Evolutionary conservation across 2,888 invertebrate species (phyloP), one percentile per base, ranked within the genome.

Genomic region (Leptopilina syphax): DNA sequence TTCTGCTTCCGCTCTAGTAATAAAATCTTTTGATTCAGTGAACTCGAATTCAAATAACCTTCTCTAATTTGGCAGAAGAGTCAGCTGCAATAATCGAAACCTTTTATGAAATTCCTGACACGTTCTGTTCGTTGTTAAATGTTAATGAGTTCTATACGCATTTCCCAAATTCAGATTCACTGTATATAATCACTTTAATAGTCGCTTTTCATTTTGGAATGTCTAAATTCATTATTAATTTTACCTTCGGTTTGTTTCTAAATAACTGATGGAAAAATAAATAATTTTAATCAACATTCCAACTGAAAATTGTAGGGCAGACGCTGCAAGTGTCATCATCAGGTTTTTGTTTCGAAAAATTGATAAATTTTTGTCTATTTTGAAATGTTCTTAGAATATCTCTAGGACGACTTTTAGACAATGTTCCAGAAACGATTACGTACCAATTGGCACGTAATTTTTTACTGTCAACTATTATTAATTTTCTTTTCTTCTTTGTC

Each of bases 11-110:
- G 86, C 85, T 82, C 86, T 84, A 88, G 84, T 90, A 89, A 90
- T 89, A 88, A 88, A 88, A 89, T 90, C 87, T 86, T 86, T 88
- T 86, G 89, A 88, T 86, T 89, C 87, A 83, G 83, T 83, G 86
- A 84, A 84, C 82, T 83, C 84, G 82, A 89, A 89, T 89, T 89
- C 86, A 88, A 87, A 87, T 85, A 82, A 80, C 80, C 79, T 81
- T 79, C 65, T 79, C 18, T 81, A 80, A 81, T 82, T 73, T 82
- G 65, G 77, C 79, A 77, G 84, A 79, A 80, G 76, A 81, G 84
- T 82, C 83, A 84, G 80, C 81, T 81, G 79, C 81, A 73, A 82
- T 80, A 82, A 82, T 81, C 82, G 7, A 50, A 50, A 18, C 12
- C 13, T 54, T 70, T 70, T 54, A 70, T 54, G 54, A 27, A 70